Conservation (phyloP, 1,140 invertebrate species). For the Temnothorax longispinosus region DNA sequence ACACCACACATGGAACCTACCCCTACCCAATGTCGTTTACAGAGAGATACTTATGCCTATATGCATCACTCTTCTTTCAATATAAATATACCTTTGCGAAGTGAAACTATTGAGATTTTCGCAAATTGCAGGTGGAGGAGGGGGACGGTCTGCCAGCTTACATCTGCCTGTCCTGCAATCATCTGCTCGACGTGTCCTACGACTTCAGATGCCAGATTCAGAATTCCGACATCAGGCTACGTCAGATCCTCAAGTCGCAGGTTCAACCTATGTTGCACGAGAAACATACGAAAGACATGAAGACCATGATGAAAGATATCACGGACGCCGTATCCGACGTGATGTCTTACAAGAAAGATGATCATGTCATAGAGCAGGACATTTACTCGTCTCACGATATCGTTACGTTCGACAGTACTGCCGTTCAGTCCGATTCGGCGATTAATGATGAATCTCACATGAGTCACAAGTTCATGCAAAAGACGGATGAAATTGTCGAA, state of each 20-base stretch:
- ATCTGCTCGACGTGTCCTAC: slow-evolving; percentile 81
- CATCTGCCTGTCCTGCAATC: slow-evolving; percentile 82
- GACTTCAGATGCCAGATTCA: slow-evolving; percentile 84
- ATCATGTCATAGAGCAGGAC: slow-evolving; percentile 22
- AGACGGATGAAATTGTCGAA: slow-evolving; percentile 32
- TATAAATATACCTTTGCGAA: no score
- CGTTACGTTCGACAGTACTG: background rate
- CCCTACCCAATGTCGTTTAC: no score
- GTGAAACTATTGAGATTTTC: background rate
- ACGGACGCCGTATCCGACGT: slow-evolving; percentile 48
- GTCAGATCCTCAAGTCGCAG: slow-evolving; percentile 63
- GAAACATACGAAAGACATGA: background rate
- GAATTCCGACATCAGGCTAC: slow-evolving; percentile 79
- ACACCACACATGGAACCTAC: no score
- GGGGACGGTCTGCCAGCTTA: slow-evolving; percentile 83
- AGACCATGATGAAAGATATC: slow-evolving; percentile 53
- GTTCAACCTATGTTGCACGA: background rate
- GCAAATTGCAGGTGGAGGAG: slow-evolving; percentile 79
- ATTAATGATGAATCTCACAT: slow-evolving; percentile 52
- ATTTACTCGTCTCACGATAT: slow-evolving; percentile 41
- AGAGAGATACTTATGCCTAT: no score
- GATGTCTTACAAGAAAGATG: slow-evolving; percentile 58
- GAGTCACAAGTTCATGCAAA: slow-evolving; percentile 28
- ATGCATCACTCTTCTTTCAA: no score
- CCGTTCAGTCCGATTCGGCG: slow-evolving; percentile 4